Conservation (phyloP, 2,113 vertebrate species). For the Psettodes erumei region DNA sequence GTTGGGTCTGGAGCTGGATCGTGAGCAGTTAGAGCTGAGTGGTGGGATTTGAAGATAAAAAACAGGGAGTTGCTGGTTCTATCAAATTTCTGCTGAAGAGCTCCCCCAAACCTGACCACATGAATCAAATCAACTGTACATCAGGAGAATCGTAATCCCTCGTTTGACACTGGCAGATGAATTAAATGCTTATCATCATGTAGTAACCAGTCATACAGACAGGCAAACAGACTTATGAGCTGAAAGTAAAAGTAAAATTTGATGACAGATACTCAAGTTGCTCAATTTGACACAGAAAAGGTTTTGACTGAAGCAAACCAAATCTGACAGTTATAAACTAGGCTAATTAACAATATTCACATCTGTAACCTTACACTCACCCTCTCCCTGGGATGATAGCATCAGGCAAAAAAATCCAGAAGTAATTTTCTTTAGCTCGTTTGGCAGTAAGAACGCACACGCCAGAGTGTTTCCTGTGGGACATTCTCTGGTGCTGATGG, state of each 20-base stretch:
- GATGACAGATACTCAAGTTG: not conserved
- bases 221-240: not conserved
- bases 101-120: not conserved
- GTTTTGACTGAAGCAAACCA: not conserved
- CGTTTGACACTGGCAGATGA: not conserved
- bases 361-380: constrained; percentile 9
- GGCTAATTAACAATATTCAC: constrained; percentile 2
- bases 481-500: constrained; percentile 15
- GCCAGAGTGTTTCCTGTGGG: constrained; percentile 55
- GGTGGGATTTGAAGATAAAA: not conserved
- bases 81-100: constrained; percentile 2
- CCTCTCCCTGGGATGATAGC: not conserved
- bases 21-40: constrained; percentile 9
- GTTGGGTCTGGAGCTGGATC: constrained; percentile 30
- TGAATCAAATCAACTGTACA: constrained; percentile 10
- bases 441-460: not conserved
- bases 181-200: not conserved
- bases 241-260: not conserved
- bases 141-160: not conserved
- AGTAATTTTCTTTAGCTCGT: constrained; percentile 14
- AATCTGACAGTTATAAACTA: constrained; percentile 6
- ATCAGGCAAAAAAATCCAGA: constrained; percentile 20
- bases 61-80: not conserved
- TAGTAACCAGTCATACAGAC: not conserved
- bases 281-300: not conserved